Percentiles rank a stretch among this genome's conserved stretches.
Conservation (phyloP, 2,888 invertebrate species). For the Nectonema munidae region DNA sequence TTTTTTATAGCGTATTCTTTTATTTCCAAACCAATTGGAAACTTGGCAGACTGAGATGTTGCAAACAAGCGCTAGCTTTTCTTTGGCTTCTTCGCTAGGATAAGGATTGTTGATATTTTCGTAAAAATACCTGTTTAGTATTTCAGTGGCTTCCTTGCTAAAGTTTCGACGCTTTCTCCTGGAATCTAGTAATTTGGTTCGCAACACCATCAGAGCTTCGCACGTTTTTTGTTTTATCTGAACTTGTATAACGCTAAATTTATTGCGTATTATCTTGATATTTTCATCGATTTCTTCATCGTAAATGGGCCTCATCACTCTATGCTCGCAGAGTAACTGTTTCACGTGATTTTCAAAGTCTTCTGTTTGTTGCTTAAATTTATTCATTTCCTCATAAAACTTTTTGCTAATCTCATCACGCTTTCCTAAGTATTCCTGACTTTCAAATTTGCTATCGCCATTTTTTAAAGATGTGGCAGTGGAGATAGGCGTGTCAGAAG, state of each 20-base stretch:
- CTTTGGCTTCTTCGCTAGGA: slow-evolving; percentile 97
- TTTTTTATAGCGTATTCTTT: slow-evolving; percentile 96
- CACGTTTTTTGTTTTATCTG: slow-evolving; percentile 97
- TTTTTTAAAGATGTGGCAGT: no score
- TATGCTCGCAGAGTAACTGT: slow-evolving; percentile 76
- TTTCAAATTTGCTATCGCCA: no score
- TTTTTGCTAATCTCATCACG: no score
- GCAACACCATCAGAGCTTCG: slow-evolving; percentile 92
- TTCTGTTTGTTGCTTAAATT: no score
- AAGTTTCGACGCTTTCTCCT: slow-evolving; percentile 75
- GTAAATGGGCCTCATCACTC: slow-evolving; percentile 78
- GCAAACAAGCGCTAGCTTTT: slow-evolving; percentile 90
- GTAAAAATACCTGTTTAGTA: slow-evolving; percentile 96
- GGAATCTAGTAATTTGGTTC: slow-evolving; percentile 40
- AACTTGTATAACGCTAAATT: slow-evolving; percentile 72
- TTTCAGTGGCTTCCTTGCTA: slow-evolving; percentile 96
- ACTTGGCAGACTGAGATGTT: slow-evolving; percentile 89
- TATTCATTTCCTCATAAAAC: no score
- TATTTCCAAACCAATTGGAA: slow-evolving; percentile 98
- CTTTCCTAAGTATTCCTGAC: no score
- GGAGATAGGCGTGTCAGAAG: no score
- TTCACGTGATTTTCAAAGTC: slow-evolving; percentile 98
- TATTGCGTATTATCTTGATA: slow-evolving; percentile 92
- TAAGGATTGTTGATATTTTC: slow-evolving; percentile 97
- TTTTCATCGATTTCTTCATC: slow-evolving; percentile 92